A percentile compares a stretch with the other conserved stretches of the same genome.
phyloP scores from a whole-genome alignment of 1,140 invertebrate genomes.

The Neodiprion virginianus region DNA sequence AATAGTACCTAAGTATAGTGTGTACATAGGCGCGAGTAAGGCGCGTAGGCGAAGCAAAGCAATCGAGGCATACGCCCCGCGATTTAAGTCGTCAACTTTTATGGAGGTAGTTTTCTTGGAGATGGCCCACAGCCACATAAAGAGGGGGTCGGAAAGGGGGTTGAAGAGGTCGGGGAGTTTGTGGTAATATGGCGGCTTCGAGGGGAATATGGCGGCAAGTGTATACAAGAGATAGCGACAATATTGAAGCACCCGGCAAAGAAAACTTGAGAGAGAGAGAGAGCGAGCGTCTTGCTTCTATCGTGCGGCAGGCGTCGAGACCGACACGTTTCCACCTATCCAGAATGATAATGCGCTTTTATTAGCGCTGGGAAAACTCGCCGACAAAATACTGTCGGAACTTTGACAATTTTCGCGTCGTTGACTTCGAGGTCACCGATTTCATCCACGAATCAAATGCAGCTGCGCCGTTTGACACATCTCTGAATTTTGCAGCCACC shows the following conservation, averaged over 20 bases:
- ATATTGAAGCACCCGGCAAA: slow-evolving; percentile 43
- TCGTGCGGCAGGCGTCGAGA: neutral
- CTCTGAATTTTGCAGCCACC: no score
- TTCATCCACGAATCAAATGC: no score
- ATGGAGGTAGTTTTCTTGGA: slow-evolving; percentile 56
- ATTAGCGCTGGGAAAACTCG: neutral
- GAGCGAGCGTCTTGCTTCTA: neutral
- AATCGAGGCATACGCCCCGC: slow-evolving; percentile 50
- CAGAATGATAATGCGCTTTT: neutral
- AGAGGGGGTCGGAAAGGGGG: slow-evolving; percentile 33
- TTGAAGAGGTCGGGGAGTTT: slow-evolving; percentile 22
- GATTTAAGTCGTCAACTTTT: slow-evolving; percentile 59
- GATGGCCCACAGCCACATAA: slow-evolving; percentile 45
- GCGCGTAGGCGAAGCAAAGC: neutral
- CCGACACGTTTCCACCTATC: neutral
- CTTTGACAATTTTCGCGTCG: neutral
- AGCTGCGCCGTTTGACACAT: no score
- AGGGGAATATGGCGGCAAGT: slow-evolving; percentile 55
- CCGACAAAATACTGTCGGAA: neutral
- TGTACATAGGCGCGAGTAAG: slow-evolving; percentile 7
- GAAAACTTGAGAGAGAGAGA: neutral
- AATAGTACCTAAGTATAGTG: neutral
- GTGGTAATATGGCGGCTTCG: slow-evolving; percentile 55
- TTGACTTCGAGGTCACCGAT: neutral
- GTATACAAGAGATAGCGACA: slow-evolving; percentile 58